Percentiles rank a stretch among this genome's conserved stretches.
Conservation (phyloP, 2,113 vertebrate species). For the Malurus alboscapulatus region DNA sequence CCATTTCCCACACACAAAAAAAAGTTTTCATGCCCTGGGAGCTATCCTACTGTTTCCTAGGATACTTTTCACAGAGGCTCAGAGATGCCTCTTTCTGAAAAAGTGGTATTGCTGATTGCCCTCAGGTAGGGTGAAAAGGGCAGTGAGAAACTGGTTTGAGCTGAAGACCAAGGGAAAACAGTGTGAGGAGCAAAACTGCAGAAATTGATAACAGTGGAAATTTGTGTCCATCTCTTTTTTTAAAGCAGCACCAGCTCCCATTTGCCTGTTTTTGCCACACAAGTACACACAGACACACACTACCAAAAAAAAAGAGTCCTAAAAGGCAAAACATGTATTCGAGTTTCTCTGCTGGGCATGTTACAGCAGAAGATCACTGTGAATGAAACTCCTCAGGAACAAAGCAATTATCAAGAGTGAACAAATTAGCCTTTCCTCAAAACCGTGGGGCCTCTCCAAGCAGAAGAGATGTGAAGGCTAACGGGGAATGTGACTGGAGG, state of each 20-base stretch:
- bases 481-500: not conserved
- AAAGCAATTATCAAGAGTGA: not conserved
- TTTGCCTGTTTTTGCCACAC: not conserved
- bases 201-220: not conserved
- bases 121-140: not conserved
- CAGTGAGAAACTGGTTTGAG: not conserved
- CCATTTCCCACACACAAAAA: not conserved
- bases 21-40: not conserved
- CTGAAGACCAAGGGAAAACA: not conserved
- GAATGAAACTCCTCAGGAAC: not conserved
- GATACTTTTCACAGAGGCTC: not conserved
- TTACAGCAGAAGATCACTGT: not conserved
- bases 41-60: not conserved
- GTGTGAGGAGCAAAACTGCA: not conserved
- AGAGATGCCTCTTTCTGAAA: not conserved
- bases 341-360: not conserved
- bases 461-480: not conserved
- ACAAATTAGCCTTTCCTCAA: not conserved
- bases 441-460: not conserved
- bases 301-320: not conserved
- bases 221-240: not conserved
- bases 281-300: not conserved
- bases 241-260: not conserved
- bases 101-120: not conserved
- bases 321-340: not conserved